phyloP scores from a whole-genome alignment of 2,797 vertebrate species.

The Paratrypauchen microcephalus region DNA sequence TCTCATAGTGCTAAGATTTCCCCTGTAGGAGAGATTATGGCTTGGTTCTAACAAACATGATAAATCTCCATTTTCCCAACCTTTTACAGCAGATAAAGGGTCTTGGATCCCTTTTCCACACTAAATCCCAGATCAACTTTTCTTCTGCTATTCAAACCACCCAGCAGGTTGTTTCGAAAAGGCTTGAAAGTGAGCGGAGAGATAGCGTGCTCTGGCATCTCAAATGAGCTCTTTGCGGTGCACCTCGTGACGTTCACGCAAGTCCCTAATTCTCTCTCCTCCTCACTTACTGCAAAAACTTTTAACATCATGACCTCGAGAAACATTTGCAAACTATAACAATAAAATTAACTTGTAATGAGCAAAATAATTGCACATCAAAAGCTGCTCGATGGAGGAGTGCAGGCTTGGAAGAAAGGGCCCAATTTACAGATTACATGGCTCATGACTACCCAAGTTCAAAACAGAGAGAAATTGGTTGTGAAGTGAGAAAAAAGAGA shows the following conservation, averaged over 20 bases:
- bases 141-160: conserved; percentile 66
- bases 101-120: conserved; percentile 64
- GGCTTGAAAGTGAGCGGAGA: conserved; percentile 68
- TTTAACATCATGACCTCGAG: conserved; percentile 81
- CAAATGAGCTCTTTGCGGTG: conserved; percentile 55
- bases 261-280: conserved; percentile 58
- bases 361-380: conserved; percentile 88
- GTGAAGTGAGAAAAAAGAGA: conserved; percentile 78
- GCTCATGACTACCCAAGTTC: conserved; percentile 82
- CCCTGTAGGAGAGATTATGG: conserved; percentile 62
- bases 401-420: conserved; percentile 70
- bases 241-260: conserved; percentile 26
- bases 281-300: conserved; percentile 75
- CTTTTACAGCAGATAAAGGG: conserved; percentile 73
- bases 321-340: conserved; percentile 85
- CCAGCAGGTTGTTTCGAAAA: conserved; percentile 74
- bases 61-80: conserved; percentile 74
- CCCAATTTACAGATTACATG: conserved; percentile 86
- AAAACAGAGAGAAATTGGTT: conserved; percentile 84
- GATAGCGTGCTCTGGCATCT: conserved; percentile 56
- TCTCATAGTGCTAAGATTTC: conserved; percentile 59
- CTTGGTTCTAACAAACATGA: conserved; percentile 67
- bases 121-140: conserved; percentile 69
- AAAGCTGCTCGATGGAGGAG: conserved; percentile 73
- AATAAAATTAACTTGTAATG: conserved; percentile 89